phyloP scores from a whole-genome alignment of 2,888 invertebrate genomes.

The Ganaspis brasiliensis region DNA sequence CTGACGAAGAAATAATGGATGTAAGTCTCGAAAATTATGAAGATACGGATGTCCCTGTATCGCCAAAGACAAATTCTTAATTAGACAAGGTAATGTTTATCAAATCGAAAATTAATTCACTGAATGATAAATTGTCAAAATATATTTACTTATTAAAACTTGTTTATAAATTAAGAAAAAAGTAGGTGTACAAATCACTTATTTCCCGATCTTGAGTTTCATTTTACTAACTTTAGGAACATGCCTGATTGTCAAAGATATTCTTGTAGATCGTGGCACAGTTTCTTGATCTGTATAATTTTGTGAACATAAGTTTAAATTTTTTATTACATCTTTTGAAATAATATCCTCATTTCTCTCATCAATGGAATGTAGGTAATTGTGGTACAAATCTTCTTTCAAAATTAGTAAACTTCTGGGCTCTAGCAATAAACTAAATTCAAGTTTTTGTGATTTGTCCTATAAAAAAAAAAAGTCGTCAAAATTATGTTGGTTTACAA shows the following conservation, averaged over 20 bases:
- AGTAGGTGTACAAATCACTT: slow-evolving; percentile 10
- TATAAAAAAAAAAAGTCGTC: slow-evolving; percentile 56
- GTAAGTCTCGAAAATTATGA: slow-evolving; percentile 81
- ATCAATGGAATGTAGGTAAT: slow-evolving; percentile 93
- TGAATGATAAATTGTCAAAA: not conserved
- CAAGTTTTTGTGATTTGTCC: slow-evolving; percentile 72
- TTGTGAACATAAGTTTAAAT: slow-evolving; percentile 85
- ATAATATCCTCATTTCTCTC: slow-evolving; percentile 86
- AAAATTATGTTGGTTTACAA: slow-evolving; percentile 28
- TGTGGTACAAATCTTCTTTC: slow-evolving; percentile 90
- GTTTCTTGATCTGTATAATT: slow-evolving; percentile 83
- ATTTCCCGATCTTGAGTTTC: slow-evolving; percentile 84
- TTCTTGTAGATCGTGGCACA: slow-evolving; percentile 86
- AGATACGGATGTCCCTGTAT: slow-evolving; percentile 69
- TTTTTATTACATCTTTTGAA: slow-evolving; percentile 82
- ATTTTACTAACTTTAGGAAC: slow-evolving; percentile 93
- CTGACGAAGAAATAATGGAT: slow-evolving; percentile 83
- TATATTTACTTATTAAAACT: slow-evolving; percentile 50
- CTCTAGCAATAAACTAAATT: slow-evolving; percentile 91
- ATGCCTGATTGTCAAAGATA: slow-evolving; percentile 94
- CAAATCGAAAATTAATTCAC: not conserved
- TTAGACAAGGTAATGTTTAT: slow-evolving; percentile 35
- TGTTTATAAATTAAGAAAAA: not conserved
- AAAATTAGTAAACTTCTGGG: slow-evolving; percentile 94
- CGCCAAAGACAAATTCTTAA: slow-evolving; percentile 61